phyloP scores from a whole-genome alignment of 2,113 vertebrate genomes.

The Nanorana parkeri region DNA sequence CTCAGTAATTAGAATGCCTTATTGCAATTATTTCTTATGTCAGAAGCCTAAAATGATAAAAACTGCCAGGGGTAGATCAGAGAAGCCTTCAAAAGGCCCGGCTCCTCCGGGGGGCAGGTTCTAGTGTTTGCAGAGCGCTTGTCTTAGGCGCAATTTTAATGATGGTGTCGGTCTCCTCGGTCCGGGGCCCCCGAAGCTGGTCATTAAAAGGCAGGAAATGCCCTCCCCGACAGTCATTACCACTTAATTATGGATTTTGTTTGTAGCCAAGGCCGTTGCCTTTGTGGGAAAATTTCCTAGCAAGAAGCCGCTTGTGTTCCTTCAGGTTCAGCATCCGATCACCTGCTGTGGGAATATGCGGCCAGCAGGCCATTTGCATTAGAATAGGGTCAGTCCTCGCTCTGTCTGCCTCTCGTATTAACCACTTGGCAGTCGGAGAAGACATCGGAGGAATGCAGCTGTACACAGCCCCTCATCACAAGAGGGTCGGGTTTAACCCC shows the following conservation, averaged over 20 bases:
- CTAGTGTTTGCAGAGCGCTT: background rate
- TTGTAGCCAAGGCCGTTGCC: constrained; percentile 37
- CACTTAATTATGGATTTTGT: constrained; percentile 50
- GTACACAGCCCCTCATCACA: background rate
- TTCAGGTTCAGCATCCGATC: constrained; percentile 28
- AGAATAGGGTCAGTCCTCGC: constrained; percentile 41
- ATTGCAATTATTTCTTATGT: constrained; percentile 45
- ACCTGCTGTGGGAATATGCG: constrained; percentile 49
- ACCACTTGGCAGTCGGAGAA: constrained; percentile 27
- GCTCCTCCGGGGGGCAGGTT: constrained; percentile 26
- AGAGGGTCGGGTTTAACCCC: background rate
- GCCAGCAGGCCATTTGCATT: constrained; percentile 44
- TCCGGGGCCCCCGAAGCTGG: constrained; percentile 24
- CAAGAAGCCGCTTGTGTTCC: constrained; percentile 16
- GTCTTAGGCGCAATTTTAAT: constrained; percentile 49
- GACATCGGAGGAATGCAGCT: background rate
- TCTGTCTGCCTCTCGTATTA: constrained; percentile 17
- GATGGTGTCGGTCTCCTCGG: constrained; percentile 28
- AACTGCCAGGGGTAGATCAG: constrained; percentile 24
- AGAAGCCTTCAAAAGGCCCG: constrained; percentile 37
- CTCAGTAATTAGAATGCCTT: constrained; percentile 32
- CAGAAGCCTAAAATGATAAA: constrained; percentile 15
- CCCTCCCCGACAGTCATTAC: constrained; percentile 46
- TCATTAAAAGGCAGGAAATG: constrained; percentile 47
- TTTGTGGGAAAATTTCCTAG: constrained; percentile 40